Conservation (phyloP, 2,113 vertebrate genomes). For the Laticauda laticaudata region DNA sequence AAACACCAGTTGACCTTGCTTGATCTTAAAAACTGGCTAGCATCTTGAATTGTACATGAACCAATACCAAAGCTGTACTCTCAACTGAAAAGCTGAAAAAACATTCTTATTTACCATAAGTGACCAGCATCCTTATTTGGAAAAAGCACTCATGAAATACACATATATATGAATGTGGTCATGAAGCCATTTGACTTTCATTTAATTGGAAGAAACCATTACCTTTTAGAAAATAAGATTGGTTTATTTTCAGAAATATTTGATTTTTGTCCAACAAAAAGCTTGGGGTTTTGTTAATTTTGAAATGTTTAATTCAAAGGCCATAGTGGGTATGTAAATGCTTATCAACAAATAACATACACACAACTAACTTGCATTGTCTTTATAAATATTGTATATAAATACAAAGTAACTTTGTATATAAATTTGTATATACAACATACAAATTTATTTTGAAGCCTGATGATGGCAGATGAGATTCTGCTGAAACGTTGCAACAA, state of each 20-base stretch:
- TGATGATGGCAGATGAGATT: too few relatives aligned
- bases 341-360: background rate
- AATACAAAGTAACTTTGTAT: conserved; percentile 12
- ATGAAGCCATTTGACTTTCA: background rate
- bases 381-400: conserved; percentile 32
- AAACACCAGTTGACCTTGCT: background rate
- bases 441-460: too few relatives aligned
- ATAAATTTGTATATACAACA: too few relatives aligned
- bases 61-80: background rate
- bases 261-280: background rate
- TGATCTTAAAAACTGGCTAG: background rate
- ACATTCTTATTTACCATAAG: background rate
- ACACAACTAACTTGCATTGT: background rate
- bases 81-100: background rate
- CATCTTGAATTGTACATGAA: background rate
- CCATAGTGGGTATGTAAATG: background rate
- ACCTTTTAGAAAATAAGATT: background rate
- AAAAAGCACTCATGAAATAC: background rate
- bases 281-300: background rate
- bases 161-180: too few relatives aligned
- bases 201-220: background rate
- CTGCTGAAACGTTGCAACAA: too few relatives aligned
- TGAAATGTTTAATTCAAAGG: background rate
- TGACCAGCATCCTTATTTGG: background rate
- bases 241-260: background rate